Base-by-base conservation (phyloP, 2,113 vertebrate species). In the Opisthocomus hoazin region DNA sequence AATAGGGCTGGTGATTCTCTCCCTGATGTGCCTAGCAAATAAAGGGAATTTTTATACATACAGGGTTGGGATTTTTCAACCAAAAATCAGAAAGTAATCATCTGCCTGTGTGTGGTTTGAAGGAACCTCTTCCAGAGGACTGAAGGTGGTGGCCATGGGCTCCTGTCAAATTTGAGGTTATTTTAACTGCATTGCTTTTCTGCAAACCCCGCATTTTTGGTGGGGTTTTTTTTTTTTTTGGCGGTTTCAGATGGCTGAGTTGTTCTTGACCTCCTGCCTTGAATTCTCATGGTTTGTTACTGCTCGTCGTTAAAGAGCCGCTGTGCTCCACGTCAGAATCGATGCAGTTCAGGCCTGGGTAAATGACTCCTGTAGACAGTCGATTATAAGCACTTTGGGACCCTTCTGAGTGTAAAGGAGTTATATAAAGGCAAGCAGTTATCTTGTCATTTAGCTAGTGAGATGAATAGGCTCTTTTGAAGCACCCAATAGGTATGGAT, bases 331-430 rank as follows among this genome's bases (percentile, higher is more conserved):
- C 87, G 29, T 41, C 83, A 61, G 85, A 76, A 94, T 93, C 87
- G 21, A 78, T 88, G 90, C 15, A 43, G 95, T 94, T 90, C 80
- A 73, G 75, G 43, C 13, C 65, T 84, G 71, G 93, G 91, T 84
- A 96, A 95, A 94, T 95, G 90, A 97, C 94, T 97, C 95, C 89
- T 89, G 76, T 46, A 70, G 91, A 27, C 12, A 76, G 74, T 94
- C 79, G 68, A 96, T 95, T 78, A 79, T 71, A 75, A 94, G 90
- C 66, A 73, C 94, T 96, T 89, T 18, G 75, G 84, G 93, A 87
- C 69, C 50, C 65, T 89, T 89, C 76, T 90, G 84, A 79, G 81
- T 83, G 63, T 73, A 80, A 79, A 86, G 70, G 83, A 94, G 85
- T 77, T 73, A 61, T 57, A 29, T 65, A 92, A 96, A 89, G 60